phyloP scores from a whole-genome alignment of 2,797 vertebrate genomes.

The Neosilurus hyrtlii region DNA sequence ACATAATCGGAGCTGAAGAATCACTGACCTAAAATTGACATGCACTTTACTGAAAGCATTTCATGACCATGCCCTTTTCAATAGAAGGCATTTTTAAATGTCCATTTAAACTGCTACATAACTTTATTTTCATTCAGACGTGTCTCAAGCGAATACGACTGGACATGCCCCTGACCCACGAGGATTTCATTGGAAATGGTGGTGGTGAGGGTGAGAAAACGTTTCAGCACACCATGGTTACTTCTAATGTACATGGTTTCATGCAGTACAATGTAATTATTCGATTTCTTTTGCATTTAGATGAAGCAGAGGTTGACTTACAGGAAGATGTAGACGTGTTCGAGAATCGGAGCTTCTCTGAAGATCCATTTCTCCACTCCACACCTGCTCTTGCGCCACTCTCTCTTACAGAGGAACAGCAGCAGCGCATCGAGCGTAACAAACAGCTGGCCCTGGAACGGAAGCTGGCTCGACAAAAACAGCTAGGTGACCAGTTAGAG shows the following conservation, averaged over 20 bases:
- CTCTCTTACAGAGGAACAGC: conserved; percentile 83
- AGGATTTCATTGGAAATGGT: conserved; percentile 79
- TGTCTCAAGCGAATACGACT: conserved; percentile 93
- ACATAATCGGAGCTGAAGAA: neutral
- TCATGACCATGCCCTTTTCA: neutral
- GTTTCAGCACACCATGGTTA: neutral
- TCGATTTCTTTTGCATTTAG: conserved; percentile 44
- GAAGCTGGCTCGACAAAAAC: conserved; percentile 77
- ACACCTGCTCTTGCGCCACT: conserved; percentile 53
- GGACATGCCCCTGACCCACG: conserved; percentile 87
- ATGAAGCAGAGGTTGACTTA: conserved; percentile 50
- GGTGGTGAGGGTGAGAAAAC: conserved; percentile 66
- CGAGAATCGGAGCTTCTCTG: conserved; percentile 38
- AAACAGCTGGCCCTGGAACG: conserved; percentile 83
- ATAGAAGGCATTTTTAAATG: neutral
- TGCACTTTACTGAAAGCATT: neutral
- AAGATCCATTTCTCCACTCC: conserved; percentile 57
- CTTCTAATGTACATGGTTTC: neutral
- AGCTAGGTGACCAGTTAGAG: conserved; percentile 54
- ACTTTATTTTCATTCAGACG: conserved; percentile 71
- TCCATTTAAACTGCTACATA: neutral
- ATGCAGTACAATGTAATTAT: neutral
- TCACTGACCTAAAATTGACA: neutral
- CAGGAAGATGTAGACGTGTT: conserved; percentile 62
- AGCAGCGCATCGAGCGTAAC: conserved; percentile 81